These are phyloP conservation scores for Microtus richardsoni DNA, from an alignment of 2,113 vertebrate genomes.

Conservation along the genomic window DNA sequence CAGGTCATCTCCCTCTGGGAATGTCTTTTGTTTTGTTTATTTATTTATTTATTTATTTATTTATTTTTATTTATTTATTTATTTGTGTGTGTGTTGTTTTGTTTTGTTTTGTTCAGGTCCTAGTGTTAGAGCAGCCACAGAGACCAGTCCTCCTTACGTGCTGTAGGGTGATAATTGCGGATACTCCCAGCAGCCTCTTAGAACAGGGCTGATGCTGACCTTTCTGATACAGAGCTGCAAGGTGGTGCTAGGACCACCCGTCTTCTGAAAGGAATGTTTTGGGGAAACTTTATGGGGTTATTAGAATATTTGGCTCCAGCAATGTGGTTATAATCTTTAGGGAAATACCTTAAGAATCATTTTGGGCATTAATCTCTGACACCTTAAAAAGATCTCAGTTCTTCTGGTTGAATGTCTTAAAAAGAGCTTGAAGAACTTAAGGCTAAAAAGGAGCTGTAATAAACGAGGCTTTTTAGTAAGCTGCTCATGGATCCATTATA, in stretches of 20 bases:
- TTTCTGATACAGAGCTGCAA: background rate
- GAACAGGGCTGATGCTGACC: background rate
- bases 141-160: background rate
- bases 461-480: background rate
- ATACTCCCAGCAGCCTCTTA: background rate
- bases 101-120: background rate
- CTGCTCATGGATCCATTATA: constrained; percentile 3
- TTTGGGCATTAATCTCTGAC: background rate
- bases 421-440: background rate
- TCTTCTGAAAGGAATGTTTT: background rate
- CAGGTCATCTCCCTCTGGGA: background rate
- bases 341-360: constrained; percentile 31
- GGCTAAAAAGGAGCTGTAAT: background rate
- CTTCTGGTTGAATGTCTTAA: constrained; percentile 18
- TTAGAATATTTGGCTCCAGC: background rate
- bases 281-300: background rate
- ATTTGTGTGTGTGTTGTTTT: background rate
- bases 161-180: background rate
- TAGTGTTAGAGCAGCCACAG: background rate
- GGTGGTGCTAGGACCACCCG: background rate
- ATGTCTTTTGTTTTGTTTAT: background rate
- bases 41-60: too few species aligned
- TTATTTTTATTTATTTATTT: too few species aligned
- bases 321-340: background rate
- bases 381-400: background rate